Evolutionary conservation across 2,113 vertebrate genomes (phyloP).

Genomic region (Excalfactoria chinensis): DNA sequence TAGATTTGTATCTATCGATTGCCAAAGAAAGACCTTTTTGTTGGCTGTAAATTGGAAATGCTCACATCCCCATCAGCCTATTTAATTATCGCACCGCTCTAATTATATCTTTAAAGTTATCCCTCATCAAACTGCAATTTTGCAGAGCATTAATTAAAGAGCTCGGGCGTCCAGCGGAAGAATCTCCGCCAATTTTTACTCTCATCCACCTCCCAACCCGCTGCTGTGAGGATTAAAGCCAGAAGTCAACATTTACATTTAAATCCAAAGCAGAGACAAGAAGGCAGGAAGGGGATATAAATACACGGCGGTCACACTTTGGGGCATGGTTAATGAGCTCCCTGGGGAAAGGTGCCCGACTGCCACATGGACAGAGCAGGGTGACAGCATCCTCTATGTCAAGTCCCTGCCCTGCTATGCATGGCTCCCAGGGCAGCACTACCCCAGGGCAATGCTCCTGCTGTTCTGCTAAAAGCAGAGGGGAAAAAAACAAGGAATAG

Average conservation of each 20-base stretch:
- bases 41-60: neutral
- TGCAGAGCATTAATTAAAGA: neutral
- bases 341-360: neutral
- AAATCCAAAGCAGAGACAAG: neutral
- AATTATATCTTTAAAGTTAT: conserved; percentile 10
- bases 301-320: neutral
- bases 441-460: neutral
- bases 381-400: neutral
- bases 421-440: neutral
- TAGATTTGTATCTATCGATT: neutral
- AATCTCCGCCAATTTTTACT: neutral
- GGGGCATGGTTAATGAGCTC: neutral
- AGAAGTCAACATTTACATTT: neutral
- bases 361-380: neutral
- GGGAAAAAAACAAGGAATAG: neutral
- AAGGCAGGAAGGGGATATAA: neutral
- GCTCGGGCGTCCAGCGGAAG: neutral
- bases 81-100: neutral
- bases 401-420: neutral
- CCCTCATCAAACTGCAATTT: neutral
- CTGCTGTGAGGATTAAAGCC: neutral
- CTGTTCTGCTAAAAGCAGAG: accelerated
- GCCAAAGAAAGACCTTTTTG: neutral
- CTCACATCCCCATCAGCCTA: neutral
- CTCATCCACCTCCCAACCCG: neutral